Evolutionary conservation across 2,113 vertebrate genomes (phyloP).

Genomic region (Stigmatopora nigra): DNA sequence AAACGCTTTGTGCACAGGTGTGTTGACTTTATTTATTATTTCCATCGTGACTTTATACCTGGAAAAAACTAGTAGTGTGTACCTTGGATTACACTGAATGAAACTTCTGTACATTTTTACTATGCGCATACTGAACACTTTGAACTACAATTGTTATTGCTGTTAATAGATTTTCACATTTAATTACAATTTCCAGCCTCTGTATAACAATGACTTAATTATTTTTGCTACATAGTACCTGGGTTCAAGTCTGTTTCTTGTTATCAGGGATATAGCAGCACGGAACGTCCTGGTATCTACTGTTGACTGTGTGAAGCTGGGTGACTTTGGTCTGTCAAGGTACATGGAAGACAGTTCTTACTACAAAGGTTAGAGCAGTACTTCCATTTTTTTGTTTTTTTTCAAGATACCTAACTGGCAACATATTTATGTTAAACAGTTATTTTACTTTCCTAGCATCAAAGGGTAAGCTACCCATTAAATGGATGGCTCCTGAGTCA

Average conservation of each 20-base stretch:
- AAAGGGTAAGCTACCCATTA: conserved; percentile 98
- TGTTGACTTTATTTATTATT: background rate
- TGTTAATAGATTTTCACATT: background rate
- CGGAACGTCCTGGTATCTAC: conserved; percentile 94
- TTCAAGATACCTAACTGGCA: background rate
- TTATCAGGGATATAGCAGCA: conserved; percentile 93
- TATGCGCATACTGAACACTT: background rate
- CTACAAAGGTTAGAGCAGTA: conserved; percentile 82
- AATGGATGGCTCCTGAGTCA: conserved; percentile 99
- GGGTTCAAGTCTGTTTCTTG: background rate
- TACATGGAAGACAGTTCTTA: conserved; percentile 99
- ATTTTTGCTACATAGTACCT: conserved; percentile 7
- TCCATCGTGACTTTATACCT: background rate
- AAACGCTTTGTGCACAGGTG: conserved; percentile 99
- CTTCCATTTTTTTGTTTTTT: background rate
- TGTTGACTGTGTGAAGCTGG: conserved; percentile 92
- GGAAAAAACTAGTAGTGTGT: background rate
- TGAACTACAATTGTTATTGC: background rate
- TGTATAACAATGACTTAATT: background rate
- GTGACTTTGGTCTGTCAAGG: conserved; percentile 94
- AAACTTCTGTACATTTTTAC: background rate
- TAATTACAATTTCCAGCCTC: background rate
- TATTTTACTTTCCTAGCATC: conserved; percentile 72
- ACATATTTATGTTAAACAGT: conserved; percentile 3
- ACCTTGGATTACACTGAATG: background rate